These are phyloP conservation scores for Planiliza haematocheilus DNA, from an alignment of 2,113 vertebrate genomes.

Conservation along the genomic window DNA sequence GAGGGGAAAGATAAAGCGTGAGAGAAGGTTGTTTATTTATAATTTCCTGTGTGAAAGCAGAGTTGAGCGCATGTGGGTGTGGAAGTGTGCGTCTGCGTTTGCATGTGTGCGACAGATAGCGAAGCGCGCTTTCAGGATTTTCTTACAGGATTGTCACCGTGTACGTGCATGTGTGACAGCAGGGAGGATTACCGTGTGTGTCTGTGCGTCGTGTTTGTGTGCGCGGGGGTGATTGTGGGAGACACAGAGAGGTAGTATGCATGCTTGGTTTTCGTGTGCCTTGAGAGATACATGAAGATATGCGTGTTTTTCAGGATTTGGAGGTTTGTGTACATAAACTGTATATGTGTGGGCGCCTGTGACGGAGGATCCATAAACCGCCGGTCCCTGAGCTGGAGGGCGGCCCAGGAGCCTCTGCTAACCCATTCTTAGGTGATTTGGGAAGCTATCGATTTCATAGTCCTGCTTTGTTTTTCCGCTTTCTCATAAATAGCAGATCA, in stretches of 20 bases:
- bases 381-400: constrained; percentile 39
- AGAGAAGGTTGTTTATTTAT: constrained; percentile 41
- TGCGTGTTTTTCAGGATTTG: constrained; percentile 9
- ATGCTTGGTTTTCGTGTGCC: constrained; percentile 12
- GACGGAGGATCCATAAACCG: constrained; percentile 46
- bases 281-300: constrained; percentile 27
- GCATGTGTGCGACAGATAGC: constrained; percentile 7
- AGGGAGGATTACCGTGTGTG: constrained; percentile 42
- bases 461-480: constrained; percentile 69
- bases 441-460: constrained; percentile 75
- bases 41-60: constrained; percentile 37
- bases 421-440: constrained; percentile 71
- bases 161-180: constrained; percentile 37
- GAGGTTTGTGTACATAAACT: not conserved
- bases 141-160: constrained; percentile 45
- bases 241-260: constrained; percentile 17
- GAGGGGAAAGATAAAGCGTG: constrained; percentile 1
- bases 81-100: constrained; percentile 7
- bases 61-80: constrained; percentile 28
- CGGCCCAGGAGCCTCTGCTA: constrained; percentile 48
- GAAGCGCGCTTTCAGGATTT: constrained; percentile 44
- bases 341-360: constrained; percentile 15
- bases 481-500: constrained; percentile 79
- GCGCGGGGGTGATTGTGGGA: constrained; percentile 2
- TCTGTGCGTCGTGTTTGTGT: not conserved